Conservation (phyloP, 64 coral and sea anemone species). For the Dendronephthya gigantea region DNA sequence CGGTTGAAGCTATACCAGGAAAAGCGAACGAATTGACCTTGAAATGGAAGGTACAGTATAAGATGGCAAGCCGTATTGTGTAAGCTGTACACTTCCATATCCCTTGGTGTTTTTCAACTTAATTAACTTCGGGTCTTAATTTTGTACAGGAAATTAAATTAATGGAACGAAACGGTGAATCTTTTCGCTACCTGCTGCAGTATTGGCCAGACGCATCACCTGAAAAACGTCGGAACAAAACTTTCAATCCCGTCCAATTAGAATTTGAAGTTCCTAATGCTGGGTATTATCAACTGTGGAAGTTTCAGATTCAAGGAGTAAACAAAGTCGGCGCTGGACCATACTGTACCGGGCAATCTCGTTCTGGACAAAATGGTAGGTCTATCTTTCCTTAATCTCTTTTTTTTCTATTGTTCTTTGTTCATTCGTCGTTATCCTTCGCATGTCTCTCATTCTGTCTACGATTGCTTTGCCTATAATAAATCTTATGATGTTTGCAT, state of each 20-base stretch:
- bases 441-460: too few relatives aligned
- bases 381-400: too few relatives aligned
- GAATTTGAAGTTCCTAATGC: neutral
- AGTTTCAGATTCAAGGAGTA: neutral
- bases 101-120: too few relatives aligned
- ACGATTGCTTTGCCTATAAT: too few relatives aligned
- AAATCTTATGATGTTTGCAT: too few relatives aligned
- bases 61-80: too few relatives aligned
- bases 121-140: too few relatives aligned
- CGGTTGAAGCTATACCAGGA: neutral
- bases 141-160: neutral
- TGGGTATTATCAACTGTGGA: neutral
- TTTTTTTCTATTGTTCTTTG: too few relatives aligned
- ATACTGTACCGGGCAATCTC: neutral
- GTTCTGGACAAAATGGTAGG: neutral
- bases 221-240: neutral
- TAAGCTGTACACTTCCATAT: too few relatives aligned
- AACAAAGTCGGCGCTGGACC: neutral
- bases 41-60: neutral
- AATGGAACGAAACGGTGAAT: neutral
- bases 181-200: neutral
- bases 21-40: neutral
- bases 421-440: too few relatives aligned
- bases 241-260: neutral
- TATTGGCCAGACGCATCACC: neutral